Conservation (phyloP, 2,797 vertebrate species). For the Paguma larvata region DNA sequence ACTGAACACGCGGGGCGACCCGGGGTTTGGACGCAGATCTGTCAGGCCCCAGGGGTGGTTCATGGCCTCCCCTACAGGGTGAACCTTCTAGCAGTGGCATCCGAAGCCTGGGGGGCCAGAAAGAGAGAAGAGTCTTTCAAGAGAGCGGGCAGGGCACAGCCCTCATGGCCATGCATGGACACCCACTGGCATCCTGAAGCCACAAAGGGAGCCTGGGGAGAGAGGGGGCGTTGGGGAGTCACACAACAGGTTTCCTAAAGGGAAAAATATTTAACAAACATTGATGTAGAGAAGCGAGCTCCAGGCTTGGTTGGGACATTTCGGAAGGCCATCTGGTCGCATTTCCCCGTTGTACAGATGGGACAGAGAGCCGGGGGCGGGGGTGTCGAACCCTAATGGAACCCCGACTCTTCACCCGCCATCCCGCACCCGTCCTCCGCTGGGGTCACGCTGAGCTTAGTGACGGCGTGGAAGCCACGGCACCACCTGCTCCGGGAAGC, state of each 20-base stretch:
- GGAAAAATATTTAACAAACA: not conserved
- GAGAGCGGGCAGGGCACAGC: not conserved
- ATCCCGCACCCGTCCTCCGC: not conserved
- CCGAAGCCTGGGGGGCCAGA: not conserved
- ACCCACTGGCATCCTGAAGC: not conserved
- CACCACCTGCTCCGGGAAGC: not conserved
- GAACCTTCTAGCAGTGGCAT: not conserved
- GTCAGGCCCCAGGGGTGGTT: not conserved
- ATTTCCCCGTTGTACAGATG: not conserved
- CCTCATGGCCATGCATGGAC: not conserved
- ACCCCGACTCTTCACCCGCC: not conserved
- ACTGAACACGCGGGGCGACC: rapidly evolving
- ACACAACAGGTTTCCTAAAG: not conserved
- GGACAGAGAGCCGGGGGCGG: not conserved
- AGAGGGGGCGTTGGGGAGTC: not conserved
- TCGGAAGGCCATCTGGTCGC: not conserved
- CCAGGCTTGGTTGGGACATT: not conserved
- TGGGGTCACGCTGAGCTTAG: no score
- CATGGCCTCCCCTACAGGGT: rapidly evolving
- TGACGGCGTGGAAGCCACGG: not conserved
- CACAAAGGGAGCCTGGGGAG: not conserved
- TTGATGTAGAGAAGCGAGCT: not conserved
- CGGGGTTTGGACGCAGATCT: not conserved
- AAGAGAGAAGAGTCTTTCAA: not conserved
- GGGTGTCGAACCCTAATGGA: not conserved